Base-by-base conservation (phyloP, 2,797 vertebrate genomes). In the Microctenopoma lineatum region DNA sequence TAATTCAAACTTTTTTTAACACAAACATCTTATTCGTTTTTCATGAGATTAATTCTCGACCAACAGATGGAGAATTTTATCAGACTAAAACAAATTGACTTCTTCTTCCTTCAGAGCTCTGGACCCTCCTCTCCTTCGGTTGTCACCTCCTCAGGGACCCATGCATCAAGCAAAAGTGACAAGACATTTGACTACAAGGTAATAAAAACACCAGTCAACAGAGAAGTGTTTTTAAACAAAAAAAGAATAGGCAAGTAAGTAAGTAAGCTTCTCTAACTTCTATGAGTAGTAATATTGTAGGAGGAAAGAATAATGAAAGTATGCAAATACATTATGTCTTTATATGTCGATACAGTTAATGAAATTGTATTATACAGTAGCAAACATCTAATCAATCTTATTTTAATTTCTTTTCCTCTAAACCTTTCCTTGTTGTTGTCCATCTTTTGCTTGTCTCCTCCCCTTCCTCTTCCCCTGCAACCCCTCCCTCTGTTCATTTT, bases 151-250 rank as follows among this genome's bases (percentile, higher is more conserved):
- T 79, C 90, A 73, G 95, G 95, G 71, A 96, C 96, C 29, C 95
- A 96, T 25, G 78, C 93, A 56, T 95, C 96, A 45, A 93, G 92
- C 91, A 96, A 94, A 90, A 95, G 93, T 59, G 93, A 95, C 14
- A 90, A 91, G 63, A 95, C 90, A 74, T 95, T 95, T 52, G 89
- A 81, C 77, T 96, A 93, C 88, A 96, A 96, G 96, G 97, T 98
- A 95, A 80, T 6, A 65, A 55, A 38, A 21, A 5, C 12, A 50
- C 3, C 12, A 11, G 65, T 13, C n/a, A 9, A 5, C 3, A 16
- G 21, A 21, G 21, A 21, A 21, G 21, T 21, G 21, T 21, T 21
- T 21, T 41, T 55, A 21, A 14, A 38, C 12, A 25, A 42, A 7
- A 12, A 50, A 9, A 34, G 15, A 29, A 29, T 29, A 29, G 27